Evolutionary conservation across 2,888 invertebrate genomes (phyloP).

Genomic region (Alloplasta piceator): DNA sequence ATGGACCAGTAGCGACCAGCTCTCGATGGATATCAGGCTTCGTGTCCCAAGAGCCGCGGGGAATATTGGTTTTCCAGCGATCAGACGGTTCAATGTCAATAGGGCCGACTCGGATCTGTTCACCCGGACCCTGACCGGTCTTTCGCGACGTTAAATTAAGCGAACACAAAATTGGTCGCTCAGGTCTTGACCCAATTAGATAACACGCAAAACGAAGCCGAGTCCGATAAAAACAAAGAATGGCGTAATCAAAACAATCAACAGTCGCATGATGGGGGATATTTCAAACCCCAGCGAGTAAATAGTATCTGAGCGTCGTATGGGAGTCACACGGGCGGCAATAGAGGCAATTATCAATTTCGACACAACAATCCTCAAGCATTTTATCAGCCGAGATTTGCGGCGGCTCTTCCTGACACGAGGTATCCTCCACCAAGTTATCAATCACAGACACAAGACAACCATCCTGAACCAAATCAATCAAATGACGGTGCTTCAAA

Average conservation of each 20-base stretch:
- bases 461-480: not conserved
- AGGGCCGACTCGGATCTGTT: too few relatives aligned
- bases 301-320: slow-evolving; percentile 1
- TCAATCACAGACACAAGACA: not conserved
- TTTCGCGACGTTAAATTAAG: slow-evolving; percentile 51
- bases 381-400: not conserved
- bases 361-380: not conserved
- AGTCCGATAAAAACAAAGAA: slow-evolving; percentile 18
- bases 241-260: slow-evolving; percentile 12
- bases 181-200: slow-evolving; percentile 56
- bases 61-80: too few relatives aligned
- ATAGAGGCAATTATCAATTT: not conserved
- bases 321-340: not conserved
- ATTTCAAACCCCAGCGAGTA: not conserved
- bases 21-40: too few relatives aligned
- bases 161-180: slow-evolving; percentile 37
- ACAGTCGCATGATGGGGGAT: not conserved
- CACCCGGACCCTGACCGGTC: too few relatives aligned
- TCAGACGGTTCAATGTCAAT: too few relatives aligned
- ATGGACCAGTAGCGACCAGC: too few relatives aligned
- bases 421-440: slow-evolving; percentile 8
- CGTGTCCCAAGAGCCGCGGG: too few relatives aligned
- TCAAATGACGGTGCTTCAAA: too few relatives aligned
- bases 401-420: not conserved
- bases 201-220: slow-evolving; percentile 3